Conservation (phyloP, 2,888 invertebrate genomes). For the Eristalis tenax region DNA sequence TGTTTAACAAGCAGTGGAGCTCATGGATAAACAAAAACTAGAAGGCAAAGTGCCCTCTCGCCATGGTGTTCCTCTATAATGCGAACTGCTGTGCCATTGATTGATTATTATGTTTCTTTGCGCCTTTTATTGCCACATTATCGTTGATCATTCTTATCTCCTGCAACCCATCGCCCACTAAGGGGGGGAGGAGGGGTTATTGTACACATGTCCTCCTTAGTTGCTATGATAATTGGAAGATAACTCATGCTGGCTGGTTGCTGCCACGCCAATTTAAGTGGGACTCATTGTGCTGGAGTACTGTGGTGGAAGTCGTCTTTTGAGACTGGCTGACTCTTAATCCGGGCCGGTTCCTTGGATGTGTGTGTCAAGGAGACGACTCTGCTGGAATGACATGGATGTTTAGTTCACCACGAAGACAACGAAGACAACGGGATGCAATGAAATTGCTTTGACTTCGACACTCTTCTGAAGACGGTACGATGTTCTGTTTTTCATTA, state of each 20-base stretch:
- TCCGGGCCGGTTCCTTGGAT: too few species aligned
- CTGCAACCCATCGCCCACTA: not conserved
- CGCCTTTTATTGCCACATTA: slow-evolving; percentile 28
- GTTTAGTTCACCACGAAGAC: too few species aligned
- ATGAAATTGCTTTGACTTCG: too few species aligned
- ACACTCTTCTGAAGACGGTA: too few species aligned
- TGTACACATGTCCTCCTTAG: not conserved
- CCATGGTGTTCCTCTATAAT: not conserved
- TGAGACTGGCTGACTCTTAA: too few species aligned
- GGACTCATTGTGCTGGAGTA: too few species aligned
- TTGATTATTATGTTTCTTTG: slow-evolving; percentile 30
- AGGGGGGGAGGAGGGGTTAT: not conserved
- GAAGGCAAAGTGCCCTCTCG: slow-evolving; percentile 2
- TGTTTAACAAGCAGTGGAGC: not conserved
- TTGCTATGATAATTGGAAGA: slow-evolving; percentile 12
- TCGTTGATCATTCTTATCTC: slow-evolving; percentile 24
- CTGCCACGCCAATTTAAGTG: not conserved
- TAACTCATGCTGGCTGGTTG: not conserved
- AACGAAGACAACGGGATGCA: too few species aligned
- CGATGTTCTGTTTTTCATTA: too few species aligned
- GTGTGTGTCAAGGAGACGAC: too few species aligned
- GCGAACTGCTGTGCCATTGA: slow-evolving; percentile 33
- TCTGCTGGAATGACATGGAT: too few species aligned
- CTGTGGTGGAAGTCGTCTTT: too few species aligned
- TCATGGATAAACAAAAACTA: not conserved